Percentiles rank a stretch among this genome's conserved stretches.
These are phyloP conservation scores for Sipha maydis DNA, from an alignment of 2,888 invertebrate genomes.

Conservation along the genomic window DNA sequence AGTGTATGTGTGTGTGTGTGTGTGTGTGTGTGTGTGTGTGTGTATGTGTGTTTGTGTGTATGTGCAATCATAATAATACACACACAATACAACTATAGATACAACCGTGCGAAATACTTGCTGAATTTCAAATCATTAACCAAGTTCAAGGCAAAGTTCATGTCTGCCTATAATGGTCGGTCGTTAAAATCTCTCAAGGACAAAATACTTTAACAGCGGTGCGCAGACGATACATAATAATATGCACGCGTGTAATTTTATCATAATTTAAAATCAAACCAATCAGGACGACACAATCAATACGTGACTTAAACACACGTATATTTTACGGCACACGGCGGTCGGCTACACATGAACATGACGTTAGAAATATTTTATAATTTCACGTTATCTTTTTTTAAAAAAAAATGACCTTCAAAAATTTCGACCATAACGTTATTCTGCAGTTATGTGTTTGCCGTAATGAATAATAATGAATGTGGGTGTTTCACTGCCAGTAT, in stretches of 20 bases:
- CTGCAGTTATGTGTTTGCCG: background rate
- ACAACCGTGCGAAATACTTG: slow-evolving; percentile 56
- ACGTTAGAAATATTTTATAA: background rate
- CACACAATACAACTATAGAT: slow-evolving; percentile 14
- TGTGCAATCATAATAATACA: slow-evolving; percentile 30
- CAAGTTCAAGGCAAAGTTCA: slow-evolving; percentile 62
- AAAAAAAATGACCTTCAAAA: slow-evolving; percentile 21
- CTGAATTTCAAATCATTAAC: slow-evolving; percentile 54
- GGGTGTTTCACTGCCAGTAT: slow-evolving; percentile 29
- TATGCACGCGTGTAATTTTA: slow-evolving; percentile 47
- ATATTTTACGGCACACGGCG: slow-evolving; percentile 1
- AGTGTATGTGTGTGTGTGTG: background rate
- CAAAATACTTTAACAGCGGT: slow-evolving; percentile 33
- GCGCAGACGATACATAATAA: slow-evolving; percentile 43
- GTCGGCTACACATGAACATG: background rate
- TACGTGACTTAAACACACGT: slow-evolving; percentile 31
- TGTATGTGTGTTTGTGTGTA: background rate
- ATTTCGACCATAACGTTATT: slow-evolving; percentile 31
- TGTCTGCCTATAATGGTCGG: slow-evolving; percentile 53
- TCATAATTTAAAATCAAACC: slow-evolving; percentile 44
- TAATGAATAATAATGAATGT: slow-evolving; percentile 20
- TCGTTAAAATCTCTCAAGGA: slow-evolving; percentile 62
- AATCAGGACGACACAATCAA: slow-evolving; percentile 49
- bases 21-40: background rate
- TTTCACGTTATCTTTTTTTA: too few species aligned